Conservation (phyloP, 2,113 vertebrate species). For the Glareola pratincola region DNA sequence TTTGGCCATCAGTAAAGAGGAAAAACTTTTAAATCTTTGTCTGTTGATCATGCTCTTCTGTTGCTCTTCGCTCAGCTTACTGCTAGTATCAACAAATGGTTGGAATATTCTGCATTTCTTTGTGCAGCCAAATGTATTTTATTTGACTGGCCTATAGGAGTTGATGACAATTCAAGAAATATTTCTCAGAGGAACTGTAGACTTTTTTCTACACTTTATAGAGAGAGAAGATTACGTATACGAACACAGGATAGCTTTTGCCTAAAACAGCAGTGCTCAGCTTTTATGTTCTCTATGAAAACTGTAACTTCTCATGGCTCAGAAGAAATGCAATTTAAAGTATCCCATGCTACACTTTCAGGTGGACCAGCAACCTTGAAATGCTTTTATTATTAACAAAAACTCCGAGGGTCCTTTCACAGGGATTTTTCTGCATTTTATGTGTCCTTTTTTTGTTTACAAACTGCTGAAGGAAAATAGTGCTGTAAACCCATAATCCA, state of each 20-base stretch:
- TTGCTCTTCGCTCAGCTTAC: neutral
- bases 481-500: conserved; percentile 53
- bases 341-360: neutral
- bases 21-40: neutral
- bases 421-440: conserved; percentile 58
- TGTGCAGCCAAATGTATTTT: neutral
- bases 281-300: conserved; percentile 1
- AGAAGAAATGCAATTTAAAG: conserved; percentile 17
- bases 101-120: neutral
- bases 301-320: neutral
- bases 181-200: neutral
- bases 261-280: neutral
- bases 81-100: neutral
- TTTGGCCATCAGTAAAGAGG: neutral
- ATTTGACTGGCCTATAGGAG: neutral
- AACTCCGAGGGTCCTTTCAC: conserved; percentile 42
- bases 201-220: neutral
- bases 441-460: conserved; percentile 56
- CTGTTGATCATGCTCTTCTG: neutral
- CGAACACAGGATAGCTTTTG: neutral
- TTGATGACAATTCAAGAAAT: neutral
- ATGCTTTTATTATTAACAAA: conserved; percentile 62
- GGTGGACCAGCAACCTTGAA: neutral
- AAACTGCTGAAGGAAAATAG: conserved; percentile 64
- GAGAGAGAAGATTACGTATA: neutral